phyloP scores from a whole-genome alignment of 2,888 invertebrate species.

The Lasius fuliginosus region DNA sequence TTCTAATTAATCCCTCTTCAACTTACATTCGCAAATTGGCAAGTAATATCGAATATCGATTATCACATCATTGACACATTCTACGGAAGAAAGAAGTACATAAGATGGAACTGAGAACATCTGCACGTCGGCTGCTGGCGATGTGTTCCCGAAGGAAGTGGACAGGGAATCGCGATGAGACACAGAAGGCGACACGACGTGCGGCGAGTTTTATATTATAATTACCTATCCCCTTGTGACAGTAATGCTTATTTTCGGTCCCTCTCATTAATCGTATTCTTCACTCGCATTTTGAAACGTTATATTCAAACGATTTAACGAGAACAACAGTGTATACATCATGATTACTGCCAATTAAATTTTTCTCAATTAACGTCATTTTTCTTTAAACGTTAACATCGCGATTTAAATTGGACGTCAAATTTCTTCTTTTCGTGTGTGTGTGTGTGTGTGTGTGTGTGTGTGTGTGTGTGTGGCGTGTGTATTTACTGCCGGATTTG shows the following conservation, averaged over 20 bases:
- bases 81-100: not conserved
- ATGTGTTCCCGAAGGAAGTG: slow-evolving; percentile 78
- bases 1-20: not conserved
- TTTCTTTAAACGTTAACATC: slow-evolving; percentile 21
- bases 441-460: no score
- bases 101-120: slow-evolving; percentile 73
- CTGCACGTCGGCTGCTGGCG: slow-evolving; percentile 70
- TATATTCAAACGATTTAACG: not conserved
- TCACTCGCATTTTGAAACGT: not conserved
- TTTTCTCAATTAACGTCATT: slow-evolving; percentile 1
- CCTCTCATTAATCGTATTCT: not conserved
- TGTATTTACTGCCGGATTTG: not conserved
- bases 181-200: slow-evolving; percentile 78
- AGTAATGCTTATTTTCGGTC: slow-evolving; percentile 57
- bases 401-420: not conserved
- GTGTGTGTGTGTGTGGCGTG: no score
- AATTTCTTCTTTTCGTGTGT: slow-evolving; percentile 5
- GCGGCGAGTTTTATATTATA: slow-evolving; percentile 84
- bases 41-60: not conserved
- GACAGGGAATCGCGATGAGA: slow-evolving; percentile 77
- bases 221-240: slow-evolving; percentile 79
- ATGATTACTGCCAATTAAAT: not conserved
- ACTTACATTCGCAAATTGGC: not conserved
- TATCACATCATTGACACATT: not conserved
- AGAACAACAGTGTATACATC: not conserved